Conservation (phyloP, 2,888 invertebrate genomes). For the Chloroclystis v-ata region DNA sequence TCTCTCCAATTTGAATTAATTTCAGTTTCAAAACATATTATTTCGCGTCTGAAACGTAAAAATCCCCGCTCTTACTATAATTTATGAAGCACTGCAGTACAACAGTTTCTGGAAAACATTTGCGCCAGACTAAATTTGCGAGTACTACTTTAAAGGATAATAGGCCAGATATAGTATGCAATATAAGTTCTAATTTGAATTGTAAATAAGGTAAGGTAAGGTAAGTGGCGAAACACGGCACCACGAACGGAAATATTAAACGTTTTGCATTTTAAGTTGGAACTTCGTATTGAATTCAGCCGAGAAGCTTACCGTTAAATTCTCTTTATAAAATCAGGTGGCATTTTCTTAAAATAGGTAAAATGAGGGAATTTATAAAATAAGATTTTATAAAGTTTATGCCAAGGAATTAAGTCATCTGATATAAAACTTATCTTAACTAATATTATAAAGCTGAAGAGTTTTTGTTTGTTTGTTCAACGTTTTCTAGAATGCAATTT, state of each 20-base stretch:
- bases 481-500: too few species aligned
- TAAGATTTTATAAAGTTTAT: too few species aligned
- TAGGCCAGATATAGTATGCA: constrained; percentile 17
- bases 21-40: too few species aligned
- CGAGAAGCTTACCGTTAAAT: constrained; percentile 3
- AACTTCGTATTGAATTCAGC: constrained; percentile 8
- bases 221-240: constrained; percentile 16
- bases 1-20: not conserved
- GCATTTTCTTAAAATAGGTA: constrained; percentile 11
- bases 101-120: constrained; percentile 2
- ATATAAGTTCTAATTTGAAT: constrained; percentile 20
- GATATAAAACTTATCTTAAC: too few species aligned
- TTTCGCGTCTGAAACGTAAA: too few species aligned
- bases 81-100: not conserved
- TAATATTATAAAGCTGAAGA: too few species aligned
- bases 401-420: too few species aligned
- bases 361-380: too few species aligned
- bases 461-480: too few species aligned
- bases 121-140: constrained; percentile 10
- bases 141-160: constrained; percentile 16
- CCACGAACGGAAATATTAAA: constrained; percentile 18
- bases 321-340: constrained; percentile 17
- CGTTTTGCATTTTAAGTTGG: constrained; percentile 22
- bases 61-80: too few species aligned
- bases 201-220: constrained; percentile 15